These are phyloP conservation scores for Ceratitis capitata DNA, from an alignment of 1,140 invertebrate genomes.

Conservation along the genomic window DNA sequence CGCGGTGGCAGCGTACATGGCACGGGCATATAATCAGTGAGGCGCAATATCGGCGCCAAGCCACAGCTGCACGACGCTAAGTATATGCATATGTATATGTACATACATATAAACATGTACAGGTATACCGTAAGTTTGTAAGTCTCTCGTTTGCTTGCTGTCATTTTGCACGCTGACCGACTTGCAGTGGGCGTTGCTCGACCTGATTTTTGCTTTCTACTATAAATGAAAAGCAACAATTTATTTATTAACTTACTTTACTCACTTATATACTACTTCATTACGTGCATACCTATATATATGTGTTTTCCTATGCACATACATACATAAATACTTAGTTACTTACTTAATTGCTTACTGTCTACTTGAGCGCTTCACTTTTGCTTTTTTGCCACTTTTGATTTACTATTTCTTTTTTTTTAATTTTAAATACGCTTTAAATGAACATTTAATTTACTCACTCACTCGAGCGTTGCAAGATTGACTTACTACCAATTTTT, in stretches of 20 bases:
- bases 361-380: slow-evolving; percentile 1
- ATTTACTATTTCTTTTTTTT: not conserved
- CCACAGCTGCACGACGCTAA: not conserved
- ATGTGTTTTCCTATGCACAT: no score
- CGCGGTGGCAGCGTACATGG: not conserved
- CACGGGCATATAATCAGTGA: not conserved
- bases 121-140: not conserved
- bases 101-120: not conserved
- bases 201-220: slow-evolving; percentile 9
- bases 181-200: slow-evolving; percentile 25
- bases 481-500: not conserved
- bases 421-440: not conserved
- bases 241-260: not conserved
- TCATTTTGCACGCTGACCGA: slow-evolving; percentile 5
- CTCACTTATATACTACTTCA: no score
- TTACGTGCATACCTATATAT: not conserved
- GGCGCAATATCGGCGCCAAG: not conserved
- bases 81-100: not conserved
- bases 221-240: slow-evolving; percentile 6
- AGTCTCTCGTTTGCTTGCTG: not conserved
- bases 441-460: not conserved
- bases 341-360: not conserved
- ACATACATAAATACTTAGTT: no score
- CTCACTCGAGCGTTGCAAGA: not conserved
- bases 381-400: slow-evolving; percentile 6